Conservation (phyloP, 2,113 vertebrate genomes). For the Sialia sialis region DNA sequence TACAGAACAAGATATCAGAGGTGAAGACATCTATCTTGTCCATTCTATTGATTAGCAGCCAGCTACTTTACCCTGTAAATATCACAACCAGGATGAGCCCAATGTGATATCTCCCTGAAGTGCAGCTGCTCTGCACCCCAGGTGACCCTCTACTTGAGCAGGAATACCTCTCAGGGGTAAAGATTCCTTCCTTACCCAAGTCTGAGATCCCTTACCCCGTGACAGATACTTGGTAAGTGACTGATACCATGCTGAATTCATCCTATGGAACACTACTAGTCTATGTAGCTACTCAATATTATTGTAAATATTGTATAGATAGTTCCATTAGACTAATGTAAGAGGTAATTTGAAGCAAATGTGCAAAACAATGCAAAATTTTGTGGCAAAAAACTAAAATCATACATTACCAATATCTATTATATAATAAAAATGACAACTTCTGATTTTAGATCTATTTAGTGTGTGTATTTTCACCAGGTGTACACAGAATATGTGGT, state of each 20-base stretch:
- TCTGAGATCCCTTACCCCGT: accelerated
- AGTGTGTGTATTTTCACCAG: background rate
- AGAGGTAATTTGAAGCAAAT: background rate
- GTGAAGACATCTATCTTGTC: background rate
- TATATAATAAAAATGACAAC: background rate
- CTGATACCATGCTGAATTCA: background rate
- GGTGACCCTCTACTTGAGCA: background rate
- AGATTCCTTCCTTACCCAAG: background rate
- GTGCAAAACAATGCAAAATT: background rate
- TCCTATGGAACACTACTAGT: background rate
- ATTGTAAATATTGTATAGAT: background rate
- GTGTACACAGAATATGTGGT: background rate
- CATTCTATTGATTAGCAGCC: background rate
- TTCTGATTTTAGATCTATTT: background rate
- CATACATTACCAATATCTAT: accelerated
- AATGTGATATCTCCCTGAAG: background rate
- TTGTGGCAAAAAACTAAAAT: background rate
- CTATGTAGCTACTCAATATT: background rate
- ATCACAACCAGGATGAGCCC: background rate
- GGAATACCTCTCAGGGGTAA: background rate
- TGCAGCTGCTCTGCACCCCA: background rate
- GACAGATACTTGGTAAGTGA: background rate
- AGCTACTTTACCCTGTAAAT: background rate
- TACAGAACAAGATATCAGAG: background rate
- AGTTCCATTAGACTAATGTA: background rate